These are phyloP conservation scores for Pachypsylla venusta DNA, from an alignment of 1,140 invertebrate genomes.

Conservation along the genomic window DNA sequence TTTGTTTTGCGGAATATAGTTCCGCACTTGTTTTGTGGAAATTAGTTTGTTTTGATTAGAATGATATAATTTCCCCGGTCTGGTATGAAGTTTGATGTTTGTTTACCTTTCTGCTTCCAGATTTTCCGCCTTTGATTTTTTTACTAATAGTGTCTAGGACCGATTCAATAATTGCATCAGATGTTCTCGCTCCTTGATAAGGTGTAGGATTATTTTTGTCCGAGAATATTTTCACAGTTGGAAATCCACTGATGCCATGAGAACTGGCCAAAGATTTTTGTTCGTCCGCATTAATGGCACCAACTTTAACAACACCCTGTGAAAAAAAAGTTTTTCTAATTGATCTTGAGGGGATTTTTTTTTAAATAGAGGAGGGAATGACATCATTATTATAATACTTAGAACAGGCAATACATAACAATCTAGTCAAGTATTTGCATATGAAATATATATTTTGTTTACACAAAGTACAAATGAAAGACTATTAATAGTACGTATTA, in stretches of 20 bases:
- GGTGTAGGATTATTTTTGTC: conserved; percentile 78
- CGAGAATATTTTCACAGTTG: conserved; percentile 89
- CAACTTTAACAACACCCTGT: conserved; percentile 83
- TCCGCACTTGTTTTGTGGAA: background rate
- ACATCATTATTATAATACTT: background rate
- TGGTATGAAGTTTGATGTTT: too few species aligned
- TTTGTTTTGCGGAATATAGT: background rate
- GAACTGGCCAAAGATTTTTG: conserved; percentile 64
- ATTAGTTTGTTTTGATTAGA: too few species aligned
- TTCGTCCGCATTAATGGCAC: conserved; percentile 81
- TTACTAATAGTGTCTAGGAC: conserved; percentile 53
- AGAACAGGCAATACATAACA: too few species aligned
- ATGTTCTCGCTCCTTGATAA: conserved; percentile 73
- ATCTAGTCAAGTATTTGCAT: too few species aligned
- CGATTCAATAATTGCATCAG: conserved; percentile 69
- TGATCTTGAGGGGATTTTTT: background rate
- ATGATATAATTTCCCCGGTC: too few species aligned
- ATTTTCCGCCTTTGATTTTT: conserved; percentile 40
- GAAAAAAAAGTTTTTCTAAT: conserved; percentile 24
- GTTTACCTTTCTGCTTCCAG: conserved; percentile 14
- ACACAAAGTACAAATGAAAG: too few species aligned
- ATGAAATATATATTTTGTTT: too few species aligned
- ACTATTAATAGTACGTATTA: too few species aligned
- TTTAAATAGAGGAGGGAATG: too few species aligned
- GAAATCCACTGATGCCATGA: conserved; percentile 81